Evolutionary conservation across 2,797 vertebrate genomes (phyloP).

Genomic region (Muscicapa comitata): DNA sequence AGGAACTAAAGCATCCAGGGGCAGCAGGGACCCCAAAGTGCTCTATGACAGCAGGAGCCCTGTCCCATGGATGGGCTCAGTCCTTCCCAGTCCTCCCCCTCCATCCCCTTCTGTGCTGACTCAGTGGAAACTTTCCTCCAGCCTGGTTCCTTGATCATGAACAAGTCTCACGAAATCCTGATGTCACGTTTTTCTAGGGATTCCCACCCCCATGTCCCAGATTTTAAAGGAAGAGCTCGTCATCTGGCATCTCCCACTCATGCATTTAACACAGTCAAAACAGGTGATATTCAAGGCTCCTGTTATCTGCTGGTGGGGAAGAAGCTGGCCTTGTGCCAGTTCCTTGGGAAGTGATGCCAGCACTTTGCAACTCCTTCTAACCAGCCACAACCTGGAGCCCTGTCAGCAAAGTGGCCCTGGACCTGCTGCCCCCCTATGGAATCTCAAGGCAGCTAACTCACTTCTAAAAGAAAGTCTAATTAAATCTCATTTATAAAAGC

Average conservation of each 20-base stretch:
- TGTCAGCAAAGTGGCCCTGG: not conserved
- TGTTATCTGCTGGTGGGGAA: not conserved
- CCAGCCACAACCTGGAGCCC: not conserved
- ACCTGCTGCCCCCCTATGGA: not conserved
- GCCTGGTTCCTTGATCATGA: not conserved
- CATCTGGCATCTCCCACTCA: not conserved
- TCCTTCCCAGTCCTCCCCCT: not conserved
- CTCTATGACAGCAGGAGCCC: not conserved
- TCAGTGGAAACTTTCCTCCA: not conserved
- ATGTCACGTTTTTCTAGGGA: not conserved
- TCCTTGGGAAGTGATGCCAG: not conserved
- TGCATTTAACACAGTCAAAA: not conserved
- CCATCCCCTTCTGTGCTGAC: not conserved
- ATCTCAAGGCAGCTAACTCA: not conserved
- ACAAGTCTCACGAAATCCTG: not conserved
- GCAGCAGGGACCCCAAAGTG: not conserved
- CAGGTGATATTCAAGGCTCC: not conserved
- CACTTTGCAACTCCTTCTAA: not conserved
- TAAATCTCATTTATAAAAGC: slow-evolving; percentile 4
- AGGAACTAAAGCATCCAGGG: not conserved
- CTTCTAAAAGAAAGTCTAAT: slow-evolving; percentile 1
- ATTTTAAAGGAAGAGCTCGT: not conserved
- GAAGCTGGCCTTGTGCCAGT: not conserved
- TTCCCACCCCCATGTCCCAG: not conserved
- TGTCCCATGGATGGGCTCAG: not conserved